phyloP scores from a whole-genome alignment of 2,888 invertebrate genomes.

The Tetramorium bicarinatum region DNA sequence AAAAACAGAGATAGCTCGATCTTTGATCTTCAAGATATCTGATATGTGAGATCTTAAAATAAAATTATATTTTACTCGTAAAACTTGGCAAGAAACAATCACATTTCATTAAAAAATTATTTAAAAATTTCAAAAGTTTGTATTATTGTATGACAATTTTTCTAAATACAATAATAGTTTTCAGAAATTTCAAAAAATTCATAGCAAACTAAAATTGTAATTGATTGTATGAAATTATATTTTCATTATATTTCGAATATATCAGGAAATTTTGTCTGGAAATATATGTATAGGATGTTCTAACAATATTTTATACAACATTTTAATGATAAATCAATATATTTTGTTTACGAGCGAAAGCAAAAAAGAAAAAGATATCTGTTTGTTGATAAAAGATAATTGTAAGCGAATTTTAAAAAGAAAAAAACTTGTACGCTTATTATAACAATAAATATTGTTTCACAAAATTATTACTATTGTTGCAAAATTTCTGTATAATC shows the following conservation, averaged over 20 bases:
- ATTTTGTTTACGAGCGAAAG: neutral
- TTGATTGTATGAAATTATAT: neutral
- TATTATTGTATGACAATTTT: neutral
- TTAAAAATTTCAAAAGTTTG: neutral
- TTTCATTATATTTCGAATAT: neutral
- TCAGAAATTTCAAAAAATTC: neutral
- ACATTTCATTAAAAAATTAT: neutral
- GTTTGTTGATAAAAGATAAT: neutral
- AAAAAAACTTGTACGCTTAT: slow-evolving; percentile 12
- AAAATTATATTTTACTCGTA: neutral
- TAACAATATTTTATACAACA: neutral
- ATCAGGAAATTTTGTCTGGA: no score
- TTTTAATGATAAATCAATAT: neutral
- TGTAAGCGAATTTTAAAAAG: neutral
- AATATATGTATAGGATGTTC: neutral
- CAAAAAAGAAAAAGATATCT: neutral
- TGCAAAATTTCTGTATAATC: neutral
- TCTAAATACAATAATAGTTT: neutral
- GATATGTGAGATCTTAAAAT: neutral
- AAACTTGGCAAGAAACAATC: neutral
- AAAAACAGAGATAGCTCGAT: neutral
- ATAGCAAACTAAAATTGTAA: neutral
- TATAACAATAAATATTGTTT: slow-evolving; percentile 20
- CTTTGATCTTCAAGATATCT: neutral
- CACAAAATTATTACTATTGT: neutral